Conservation (phyloP, 2,797 vertebrate species). For the Tragopan temminckii region DNA sequence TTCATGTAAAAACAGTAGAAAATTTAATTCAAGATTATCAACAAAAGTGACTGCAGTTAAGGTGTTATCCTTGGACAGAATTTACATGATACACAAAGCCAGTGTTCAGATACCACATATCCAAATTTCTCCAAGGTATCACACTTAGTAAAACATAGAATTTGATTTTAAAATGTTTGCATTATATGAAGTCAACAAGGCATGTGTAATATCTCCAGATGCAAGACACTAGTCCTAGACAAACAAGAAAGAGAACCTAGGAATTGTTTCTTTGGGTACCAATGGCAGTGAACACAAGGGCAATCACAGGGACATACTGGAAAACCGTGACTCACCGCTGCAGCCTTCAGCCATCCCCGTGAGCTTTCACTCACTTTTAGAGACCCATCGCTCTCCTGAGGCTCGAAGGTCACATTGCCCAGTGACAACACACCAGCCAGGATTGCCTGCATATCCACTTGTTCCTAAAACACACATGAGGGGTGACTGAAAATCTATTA, state of each 20-base stretch:
- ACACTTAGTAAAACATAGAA: not conserved
- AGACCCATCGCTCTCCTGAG: constrained; percentile 71
- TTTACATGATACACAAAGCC: not conserved
- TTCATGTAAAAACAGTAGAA: not conserved
- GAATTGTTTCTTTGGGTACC: not conserved
- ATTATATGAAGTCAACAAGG: not conserved
- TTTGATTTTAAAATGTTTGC: not conserved
- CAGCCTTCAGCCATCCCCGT: constrained; percentile 82
- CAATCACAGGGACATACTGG: not conserved
- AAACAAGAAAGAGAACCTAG: not conserved
- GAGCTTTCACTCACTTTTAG: constrained; percentile 74
- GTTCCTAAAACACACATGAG: constrained; percentile 75
- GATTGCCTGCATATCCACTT: constrained; percentile 84
- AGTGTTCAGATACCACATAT: not conserved
- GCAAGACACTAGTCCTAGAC: not conserved
- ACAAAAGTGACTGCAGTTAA: not conserved
- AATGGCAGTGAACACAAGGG: not conserved
- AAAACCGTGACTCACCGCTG: constrained; percentile 78
- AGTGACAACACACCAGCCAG: constrained; percentile 84
- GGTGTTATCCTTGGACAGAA: not conserved
- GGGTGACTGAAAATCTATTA: not conserved
- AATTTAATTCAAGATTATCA: not conserved
- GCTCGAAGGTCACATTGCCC: constrained; percentile 82
- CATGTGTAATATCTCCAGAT: fast-evolving
- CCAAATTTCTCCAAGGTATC: not conserved